phyloP scores from a whole-genome alignment of 1,140 invertebrate species.

The Drosophila serrata region DNA sequence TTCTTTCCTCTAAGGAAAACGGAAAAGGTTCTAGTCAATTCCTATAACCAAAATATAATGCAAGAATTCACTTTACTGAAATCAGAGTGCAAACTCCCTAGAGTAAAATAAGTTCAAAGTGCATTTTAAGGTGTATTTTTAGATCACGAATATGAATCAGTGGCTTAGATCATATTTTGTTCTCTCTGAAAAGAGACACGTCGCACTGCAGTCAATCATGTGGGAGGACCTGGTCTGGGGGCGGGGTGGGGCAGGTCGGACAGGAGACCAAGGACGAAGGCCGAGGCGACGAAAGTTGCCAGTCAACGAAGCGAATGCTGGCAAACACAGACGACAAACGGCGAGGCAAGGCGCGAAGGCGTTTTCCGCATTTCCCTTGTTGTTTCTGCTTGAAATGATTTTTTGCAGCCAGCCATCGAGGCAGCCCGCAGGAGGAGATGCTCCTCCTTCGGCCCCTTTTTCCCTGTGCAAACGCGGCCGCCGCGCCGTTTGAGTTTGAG shows the following conservation, averaged over 20 bases:
- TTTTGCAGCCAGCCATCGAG: slow-evolving; percentile 45
- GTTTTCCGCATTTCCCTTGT: slow-evolving; percentile 80
- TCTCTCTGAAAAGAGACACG: slow-evolving; percentile 53
- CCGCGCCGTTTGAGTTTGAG: slow-evolving; percentile 76
- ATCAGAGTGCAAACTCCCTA: neutral
- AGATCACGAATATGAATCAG: slow-evolving; percentile 7
- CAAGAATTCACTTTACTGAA: no score
- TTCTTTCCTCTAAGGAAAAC: no score
- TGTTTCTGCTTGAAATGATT: slow-evolving; percentile 82
- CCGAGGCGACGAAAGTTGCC: slow-evolving; percentile 75
- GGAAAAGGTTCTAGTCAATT: no score
- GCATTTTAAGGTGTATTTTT: slow-evolving; percentile 5
- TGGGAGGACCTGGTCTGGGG: slow-evolving; percentile 24
- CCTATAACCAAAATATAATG: no score
- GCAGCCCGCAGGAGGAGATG: slow-evolving; percentile 54
- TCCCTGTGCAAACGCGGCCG: slow-evolving; percentile 38
- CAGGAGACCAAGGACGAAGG: slow-evolving; percentile 30
- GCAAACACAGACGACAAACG: slow-evolving; percentile 71
- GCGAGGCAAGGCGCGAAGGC: slow-evolving; percentile 59
- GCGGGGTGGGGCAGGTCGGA: neutral
- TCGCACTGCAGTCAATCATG: slow-evolving; percentile 75
- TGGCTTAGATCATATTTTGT: slow-evolving; percentile 26
- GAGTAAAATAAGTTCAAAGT: no score
- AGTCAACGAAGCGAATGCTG: slow-evolving; percentile 77
- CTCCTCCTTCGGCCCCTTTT: slow-evolving; percentile 37